Conservation (phyloP, 2,888 invertebrate species). For the Priocnemis perturbator region DNA sequence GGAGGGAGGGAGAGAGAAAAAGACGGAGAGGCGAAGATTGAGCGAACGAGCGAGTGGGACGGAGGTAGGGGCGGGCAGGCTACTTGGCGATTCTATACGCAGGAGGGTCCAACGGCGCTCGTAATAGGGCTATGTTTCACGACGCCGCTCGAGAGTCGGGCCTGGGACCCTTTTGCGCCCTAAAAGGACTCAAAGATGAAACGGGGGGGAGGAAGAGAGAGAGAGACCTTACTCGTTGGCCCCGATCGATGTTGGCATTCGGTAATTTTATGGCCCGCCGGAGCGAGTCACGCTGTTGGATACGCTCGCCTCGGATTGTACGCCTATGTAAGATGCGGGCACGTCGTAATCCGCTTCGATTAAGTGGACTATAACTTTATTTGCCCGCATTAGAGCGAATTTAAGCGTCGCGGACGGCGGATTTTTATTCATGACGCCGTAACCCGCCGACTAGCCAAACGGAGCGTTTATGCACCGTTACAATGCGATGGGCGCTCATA, state of each 20-base stretch:
- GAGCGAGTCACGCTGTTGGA: conserved; percentile 49
- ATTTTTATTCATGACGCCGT: too few species aligned
- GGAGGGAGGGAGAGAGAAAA: too few species aligned
- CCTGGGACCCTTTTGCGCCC: conserved; percentile 32
- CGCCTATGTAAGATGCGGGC: conserved; percentile 28
- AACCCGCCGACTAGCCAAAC: too few species aligned
- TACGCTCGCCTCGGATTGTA: conserved; percentile 19
- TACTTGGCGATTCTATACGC: conserved; percentile 49
- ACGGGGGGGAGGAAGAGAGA: too few species aligned
- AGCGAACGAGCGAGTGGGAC: too few species aligned
- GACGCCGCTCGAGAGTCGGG: conserved; percentile 22
- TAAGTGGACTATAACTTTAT: neutral
- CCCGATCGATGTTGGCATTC: conserved; percentile 54
- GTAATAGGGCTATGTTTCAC: conserved; percentile 51
- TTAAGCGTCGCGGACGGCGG: too few species aligned
- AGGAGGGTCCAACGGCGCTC: conserved; percentile 34
- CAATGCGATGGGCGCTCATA: too few species aligned
- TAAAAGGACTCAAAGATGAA: conserved; percentile 18
- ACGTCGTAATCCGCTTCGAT: conserved; percentile 22
- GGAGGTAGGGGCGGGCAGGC: neutral
- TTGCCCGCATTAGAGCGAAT: too few species aligned
- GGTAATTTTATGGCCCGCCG: conserved; percentile 62
- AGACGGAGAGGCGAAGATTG: too few species aligned
- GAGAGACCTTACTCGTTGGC: neutral
- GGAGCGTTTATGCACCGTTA: too few species aligned